Evolutionary conservation across 2,797 vertebrate species (phyloP).

Genomic region (Phalanger gymnotis): DNA sequence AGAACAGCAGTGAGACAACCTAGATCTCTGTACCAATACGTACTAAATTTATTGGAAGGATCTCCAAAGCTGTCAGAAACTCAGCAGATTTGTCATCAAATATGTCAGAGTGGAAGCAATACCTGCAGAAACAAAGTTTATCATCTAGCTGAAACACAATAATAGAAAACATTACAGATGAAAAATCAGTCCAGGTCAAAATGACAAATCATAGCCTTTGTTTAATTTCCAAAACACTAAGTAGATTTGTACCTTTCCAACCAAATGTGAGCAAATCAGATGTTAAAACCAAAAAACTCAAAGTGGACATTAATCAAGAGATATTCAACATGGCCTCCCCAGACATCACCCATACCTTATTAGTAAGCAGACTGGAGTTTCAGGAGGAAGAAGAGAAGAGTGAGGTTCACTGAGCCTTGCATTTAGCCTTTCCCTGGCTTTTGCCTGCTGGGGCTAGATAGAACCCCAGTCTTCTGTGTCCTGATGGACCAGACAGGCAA

Average conservation of each 20-base stretch:
- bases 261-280: neutral
- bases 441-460: slow-evolving; percentile 28
- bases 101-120: neutral
- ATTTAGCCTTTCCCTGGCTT: slow-evolving; percentile 21
- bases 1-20: neutral
- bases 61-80: neutral
- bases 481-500: slow-evolving; percentile 69
- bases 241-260: neutral
- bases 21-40: neutral
- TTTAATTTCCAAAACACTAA: neutral
- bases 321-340: slow-evolving; percentile 60
- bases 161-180: neutral
- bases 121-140: neutral
- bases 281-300: neutral
- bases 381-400: slow-evolving; percentile 53
- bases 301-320: slow-evolving; percentile 51
- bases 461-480: slow-evolving; percentile 34
- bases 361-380: slow-evolving; percentile 67
- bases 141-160: neutral
- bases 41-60: neutral
- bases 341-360: slow-evolving; percentile 10
- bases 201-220: neutral
- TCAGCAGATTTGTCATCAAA: neutral
- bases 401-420: slow-evolving; percentile 54
- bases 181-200: neutral